Conservation (phyloP, 2,797 vertebrate species). For the Jordanella pulchra region DNA sequence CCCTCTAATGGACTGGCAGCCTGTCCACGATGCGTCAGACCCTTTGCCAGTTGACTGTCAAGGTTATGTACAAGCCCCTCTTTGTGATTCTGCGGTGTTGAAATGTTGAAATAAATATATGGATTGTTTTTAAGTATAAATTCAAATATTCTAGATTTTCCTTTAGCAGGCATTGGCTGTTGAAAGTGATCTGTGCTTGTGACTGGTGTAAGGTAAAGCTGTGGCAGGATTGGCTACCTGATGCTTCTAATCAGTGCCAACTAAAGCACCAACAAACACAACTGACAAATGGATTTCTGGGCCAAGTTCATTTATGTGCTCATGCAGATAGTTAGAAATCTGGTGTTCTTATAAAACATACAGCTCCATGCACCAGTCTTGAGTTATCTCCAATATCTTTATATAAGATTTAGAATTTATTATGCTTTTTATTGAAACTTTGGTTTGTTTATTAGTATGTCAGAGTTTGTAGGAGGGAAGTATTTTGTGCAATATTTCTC, state of each 20-base stretch:
- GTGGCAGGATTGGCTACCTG: slow-evolving; percentile 27
- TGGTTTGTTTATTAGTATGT: background rate
- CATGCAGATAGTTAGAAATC: slow-evolving; percentile 19
- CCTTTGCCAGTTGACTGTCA: background rate
- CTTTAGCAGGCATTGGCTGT: slow-evolving; percentile 16
- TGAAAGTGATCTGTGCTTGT: slow-evolving; percentile 27
- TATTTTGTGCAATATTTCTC: background rate
- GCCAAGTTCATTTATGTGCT: background rate
- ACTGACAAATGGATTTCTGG: slow-evolving; percentile 24
- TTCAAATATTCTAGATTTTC: slow-evolving; percentile 2
- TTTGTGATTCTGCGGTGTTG: background rate
- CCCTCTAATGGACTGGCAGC: background rate
- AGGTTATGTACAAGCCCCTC: too few species aligned
- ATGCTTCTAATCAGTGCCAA: slow-evolving; percentile 52
- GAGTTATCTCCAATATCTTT: background rate
- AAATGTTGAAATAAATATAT: slow-evolving; percentile 7
- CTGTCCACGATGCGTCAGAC: background rate
- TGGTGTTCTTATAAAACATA: slow-evolving; percentile 2
- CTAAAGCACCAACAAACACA: slow-evolving; percentile 50
- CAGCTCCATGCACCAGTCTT: background rate
- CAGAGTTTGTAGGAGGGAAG: background rate
- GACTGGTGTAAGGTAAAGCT: slow-evolving; percentile 52
- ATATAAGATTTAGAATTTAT: background rate
- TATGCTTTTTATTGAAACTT: background rate
- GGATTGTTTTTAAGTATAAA: slow-evolving; percentile 15